Evolutionary conservation across 2,113 vertebrate genomes (phyloP).

Genomic region (Archilochus colubris): DNA sequence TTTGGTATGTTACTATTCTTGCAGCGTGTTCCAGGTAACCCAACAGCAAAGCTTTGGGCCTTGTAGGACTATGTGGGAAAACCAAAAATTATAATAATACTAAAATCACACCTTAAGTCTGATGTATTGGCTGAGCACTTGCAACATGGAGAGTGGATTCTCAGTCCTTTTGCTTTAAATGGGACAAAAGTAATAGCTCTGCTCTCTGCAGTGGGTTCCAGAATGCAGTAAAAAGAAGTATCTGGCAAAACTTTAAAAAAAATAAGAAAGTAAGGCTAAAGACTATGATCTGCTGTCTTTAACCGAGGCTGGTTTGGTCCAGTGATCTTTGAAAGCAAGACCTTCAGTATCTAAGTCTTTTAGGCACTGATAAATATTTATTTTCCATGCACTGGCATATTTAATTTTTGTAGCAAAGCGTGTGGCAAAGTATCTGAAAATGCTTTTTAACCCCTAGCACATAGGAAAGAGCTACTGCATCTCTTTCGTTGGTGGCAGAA

Average conservation of each 20-base stretch:
- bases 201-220: background rate
- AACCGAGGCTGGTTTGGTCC: background rate
- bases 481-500: background rate
- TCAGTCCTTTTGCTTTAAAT: background rate
- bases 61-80: background rate
- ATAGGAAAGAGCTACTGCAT: background rate
- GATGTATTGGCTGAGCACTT: too few species aligned
- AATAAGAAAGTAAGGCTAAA: background rate
- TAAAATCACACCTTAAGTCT: background rate
- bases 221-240: background rate
- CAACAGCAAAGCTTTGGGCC: background rate
- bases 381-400: background rate
- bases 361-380: background rate
- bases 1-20: background rate
- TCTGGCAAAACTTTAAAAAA: background rate
- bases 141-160: background rate
- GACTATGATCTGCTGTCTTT: too few species aligned
- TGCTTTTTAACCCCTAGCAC: background rate
- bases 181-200: background rate
- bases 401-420: background rate
- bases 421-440: background rate
- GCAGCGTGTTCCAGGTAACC: accelerated
- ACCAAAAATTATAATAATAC: accelerated
- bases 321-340: background rate
- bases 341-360: background rate